These are phyloP conservation scores for Myzus persicae DNA, from an alignment of 1,140 invertebrate genomes.

Conservation along the genomic window DNA sequence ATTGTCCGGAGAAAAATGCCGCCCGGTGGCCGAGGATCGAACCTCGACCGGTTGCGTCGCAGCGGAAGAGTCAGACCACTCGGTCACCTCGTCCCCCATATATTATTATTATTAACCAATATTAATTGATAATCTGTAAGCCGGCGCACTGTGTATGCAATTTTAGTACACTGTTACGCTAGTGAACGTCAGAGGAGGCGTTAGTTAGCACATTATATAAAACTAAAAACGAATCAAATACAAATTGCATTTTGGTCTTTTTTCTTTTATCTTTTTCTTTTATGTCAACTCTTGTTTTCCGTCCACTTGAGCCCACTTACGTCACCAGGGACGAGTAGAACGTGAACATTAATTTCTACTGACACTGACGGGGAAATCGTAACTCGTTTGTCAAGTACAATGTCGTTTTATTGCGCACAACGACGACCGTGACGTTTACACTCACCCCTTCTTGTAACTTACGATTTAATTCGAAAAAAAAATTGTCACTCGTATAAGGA, in stretches of 20 bases:
- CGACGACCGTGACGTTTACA: neutral
- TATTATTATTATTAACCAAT: neutral
- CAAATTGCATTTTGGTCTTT: constrained; percentile 37
- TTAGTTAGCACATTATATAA: neutral
- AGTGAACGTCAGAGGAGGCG: neutral
- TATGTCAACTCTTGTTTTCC: neutral
- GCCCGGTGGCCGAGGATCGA: too few species aligned
- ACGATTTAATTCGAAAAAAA: neutral
- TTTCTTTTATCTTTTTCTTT: neutral
- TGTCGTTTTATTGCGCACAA: constrained; percentile 38
- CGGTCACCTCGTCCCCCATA: too few species aligned
- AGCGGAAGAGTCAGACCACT: too few species aligned
- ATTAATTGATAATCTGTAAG: neutral
- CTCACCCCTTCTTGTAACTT: neutral
- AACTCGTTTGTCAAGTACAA: constrained; percentile 43
- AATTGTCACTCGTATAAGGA: neutral
- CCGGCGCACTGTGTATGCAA: constrained; percentile 29
- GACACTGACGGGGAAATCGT: neutral
- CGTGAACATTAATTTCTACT: constrained; percentile 43
- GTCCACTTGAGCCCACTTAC: neutral
- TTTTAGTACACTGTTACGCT: neutral
- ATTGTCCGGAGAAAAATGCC: too few species aligned
- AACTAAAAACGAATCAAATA: neutral
- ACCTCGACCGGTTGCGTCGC: too few species aligned
- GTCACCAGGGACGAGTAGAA: constrained; percentile 28